Evolutionary conservation across 2,888 invertebrate species (phyloP).

Genomic region (Mimachlamys varia): DNA sequence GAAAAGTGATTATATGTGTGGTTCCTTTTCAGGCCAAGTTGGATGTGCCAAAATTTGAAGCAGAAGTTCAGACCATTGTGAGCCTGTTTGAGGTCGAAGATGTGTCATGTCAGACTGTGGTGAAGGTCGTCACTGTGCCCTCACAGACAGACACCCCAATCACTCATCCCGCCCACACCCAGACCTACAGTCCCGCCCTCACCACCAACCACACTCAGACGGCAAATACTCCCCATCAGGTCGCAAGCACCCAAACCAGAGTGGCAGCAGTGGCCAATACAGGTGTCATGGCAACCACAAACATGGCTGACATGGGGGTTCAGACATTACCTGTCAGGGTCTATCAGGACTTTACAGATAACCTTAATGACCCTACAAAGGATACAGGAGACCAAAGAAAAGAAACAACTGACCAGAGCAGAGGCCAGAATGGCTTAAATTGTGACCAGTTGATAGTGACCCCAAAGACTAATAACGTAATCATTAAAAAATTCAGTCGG

Average conservation of each 20-base stretch:
- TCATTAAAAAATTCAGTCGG: not conserved
- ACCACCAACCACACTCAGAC: conserved; percentile 32
- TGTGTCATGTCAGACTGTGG: not conserved
- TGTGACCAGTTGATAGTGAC: not conserved
- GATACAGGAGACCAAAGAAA: not conserved
- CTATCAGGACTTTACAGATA: not conserved
- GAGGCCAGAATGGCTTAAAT: not conserved
- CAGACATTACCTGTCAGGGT: not conserved
- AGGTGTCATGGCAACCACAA: not conserved
- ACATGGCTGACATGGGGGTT: not conserved
- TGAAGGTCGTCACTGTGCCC: not conserved
- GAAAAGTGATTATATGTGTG: not conserved
- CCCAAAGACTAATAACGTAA: not conserved
- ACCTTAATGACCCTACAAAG: not conserved
- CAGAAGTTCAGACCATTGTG: not conserved
- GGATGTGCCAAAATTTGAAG: not conserved
- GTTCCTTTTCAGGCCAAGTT: not conserved
- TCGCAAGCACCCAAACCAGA: conserved; percentile 38
- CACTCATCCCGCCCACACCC: not conserved
- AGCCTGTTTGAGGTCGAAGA: not conserved
- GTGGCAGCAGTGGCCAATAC: conserved; percentile 11
- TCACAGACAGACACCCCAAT: not conserved
- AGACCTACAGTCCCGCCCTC: conserved; percentile 9
- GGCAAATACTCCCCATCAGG: not conserved
- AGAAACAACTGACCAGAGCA: not conserved